phyloP scores from a whole-genome alignment of 2,888 invertebrate species.

The Cataglyphis cursor region DNA sequence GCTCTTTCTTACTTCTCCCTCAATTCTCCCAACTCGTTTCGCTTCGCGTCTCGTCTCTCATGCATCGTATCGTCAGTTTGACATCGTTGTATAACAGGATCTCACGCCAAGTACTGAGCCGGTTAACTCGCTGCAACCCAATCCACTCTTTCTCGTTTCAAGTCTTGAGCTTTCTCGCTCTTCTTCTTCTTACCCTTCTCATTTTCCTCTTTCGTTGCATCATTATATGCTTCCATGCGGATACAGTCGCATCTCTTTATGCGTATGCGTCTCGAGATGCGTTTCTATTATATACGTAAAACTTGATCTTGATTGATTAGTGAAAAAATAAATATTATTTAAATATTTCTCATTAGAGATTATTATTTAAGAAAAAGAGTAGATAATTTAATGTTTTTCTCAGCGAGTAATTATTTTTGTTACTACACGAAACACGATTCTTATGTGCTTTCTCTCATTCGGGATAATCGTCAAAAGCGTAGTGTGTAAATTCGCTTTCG shows the following conservation, averaged over 20 bases:
- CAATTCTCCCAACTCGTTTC: slow-evolving; percentile 29
- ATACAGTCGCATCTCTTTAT: slow-evolving; percentile 16
- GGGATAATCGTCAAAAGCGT: neutral
- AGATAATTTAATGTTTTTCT: neutral
- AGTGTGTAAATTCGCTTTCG: slow-evolving; percentile 21
- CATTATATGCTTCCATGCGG: slow-evolving; percentile 23
- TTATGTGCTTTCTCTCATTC: neutral
- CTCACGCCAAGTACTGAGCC: slow-evolving; percentile 84
- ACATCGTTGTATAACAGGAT: slow-evolving; percentile 76
- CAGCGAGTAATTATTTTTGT: neutral
- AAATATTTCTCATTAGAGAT: neutral
- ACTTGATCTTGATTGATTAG: neutral
- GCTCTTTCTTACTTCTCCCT: slow-evolving; percentile 18
- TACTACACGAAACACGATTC: neutral
- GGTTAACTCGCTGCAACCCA: slow-evolving; percentile 85
- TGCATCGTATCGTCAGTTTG: slow-evolving; percentile 52
- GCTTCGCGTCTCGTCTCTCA: slow-evolving; percentile 19
- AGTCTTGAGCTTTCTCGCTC: slow-evolving; percentile 58
- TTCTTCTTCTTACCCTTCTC: slow-evolving; percentile 41
- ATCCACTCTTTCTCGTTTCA: slow-evolving; percentile 79
- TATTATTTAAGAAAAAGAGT: neutral
- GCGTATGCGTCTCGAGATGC: slow-evolving; percentile 7
- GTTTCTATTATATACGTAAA: neutral
- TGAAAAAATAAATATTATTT: neutral
- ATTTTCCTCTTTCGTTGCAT: slow-evolving; percentile 45